These are phyloP conservation scores for Enhydra lutris DNA, from an alignment of 2,113 vertebrate species.

Conservation along the genomic window DNA sequence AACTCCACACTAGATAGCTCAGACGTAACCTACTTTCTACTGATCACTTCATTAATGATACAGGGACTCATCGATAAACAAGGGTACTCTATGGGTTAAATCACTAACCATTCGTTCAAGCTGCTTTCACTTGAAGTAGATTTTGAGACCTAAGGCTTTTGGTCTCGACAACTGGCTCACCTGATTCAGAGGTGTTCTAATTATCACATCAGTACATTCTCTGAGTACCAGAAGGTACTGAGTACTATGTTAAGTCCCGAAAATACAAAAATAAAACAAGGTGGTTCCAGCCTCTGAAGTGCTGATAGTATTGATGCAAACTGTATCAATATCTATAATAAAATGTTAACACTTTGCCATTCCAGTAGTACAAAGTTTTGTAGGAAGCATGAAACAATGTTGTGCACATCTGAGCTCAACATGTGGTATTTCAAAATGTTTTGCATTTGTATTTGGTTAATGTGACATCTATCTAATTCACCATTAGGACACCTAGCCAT, in stretches of 20 bases:
- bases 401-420: neutral
- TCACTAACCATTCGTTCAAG: conserved; percentile 1
- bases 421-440: neutral
- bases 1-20: neutral
- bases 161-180: neutral
- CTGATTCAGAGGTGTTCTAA: neutral
- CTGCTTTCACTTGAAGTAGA: neutral
- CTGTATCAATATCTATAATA: neutral
- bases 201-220: neutral
- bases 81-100: neutral
- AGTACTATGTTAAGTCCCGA: neutral
- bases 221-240: neutral
- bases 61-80: neutral
- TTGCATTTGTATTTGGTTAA: neutral
- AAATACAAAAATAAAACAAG: conserved; percentile 41
- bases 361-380: neutral
- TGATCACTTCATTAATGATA: neutral
- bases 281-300: neutral
- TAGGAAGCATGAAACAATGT: neutral
- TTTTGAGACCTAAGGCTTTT: neutral
- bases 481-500: neutral
- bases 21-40: neutral
- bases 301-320: neutral
- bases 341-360: neutral
- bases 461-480: neutral